These are phyloP conservation scores for Campylomormyrus tamandua DNA, from an alignment of 2,113 vertebrate genomes.

Conservation along the genomic window DNA sequence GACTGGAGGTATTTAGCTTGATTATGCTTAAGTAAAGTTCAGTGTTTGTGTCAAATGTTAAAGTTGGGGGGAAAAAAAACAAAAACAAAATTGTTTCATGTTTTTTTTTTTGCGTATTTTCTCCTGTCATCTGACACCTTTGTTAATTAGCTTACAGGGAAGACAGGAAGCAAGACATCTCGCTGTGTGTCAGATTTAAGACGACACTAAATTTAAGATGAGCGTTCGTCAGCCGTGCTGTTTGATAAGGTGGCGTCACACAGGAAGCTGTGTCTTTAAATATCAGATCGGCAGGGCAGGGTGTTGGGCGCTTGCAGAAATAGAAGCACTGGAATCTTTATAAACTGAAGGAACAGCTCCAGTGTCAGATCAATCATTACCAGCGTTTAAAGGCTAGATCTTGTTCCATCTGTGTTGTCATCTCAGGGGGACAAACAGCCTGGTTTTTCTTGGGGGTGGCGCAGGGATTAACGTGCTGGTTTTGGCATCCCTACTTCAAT, in stretches of 20 bases:
- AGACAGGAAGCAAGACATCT: background rate
- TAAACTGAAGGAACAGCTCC: background rate
- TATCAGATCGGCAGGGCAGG: background rate
- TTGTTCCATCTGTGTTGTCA: background rate
- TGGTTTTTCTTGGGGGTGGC: background rate
- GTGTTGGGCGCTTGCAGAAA: background rate
- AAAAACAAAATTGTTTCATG: background rate
- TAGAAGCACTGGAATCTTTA: constrained; percentile 23
- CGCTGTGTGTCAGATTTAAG: background rate
- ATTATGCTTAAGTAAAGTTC: background rate
- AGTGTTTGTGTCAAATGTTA: background rate
- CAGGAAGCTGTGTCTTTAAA: constrained; percentile 16
- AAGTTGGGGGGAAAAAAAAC: background rate
- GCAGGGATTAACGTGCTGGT: too few relatives aligned
- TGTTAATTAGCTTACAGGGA: background rate
- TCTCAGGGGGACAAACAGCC: background rate
- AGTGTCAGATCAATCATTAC: constrained; percentile 16
- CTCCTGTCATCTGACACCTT: background rate
- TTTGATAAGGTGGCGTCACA: background rate
- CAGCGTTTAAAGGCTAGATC: constrained; percentile 20
- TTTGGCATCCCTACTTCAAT: too few relatives aligned
- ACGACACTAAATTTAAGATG: background rate
- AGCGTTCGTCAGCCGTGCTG: background rate
- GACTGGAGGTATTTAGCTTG: background rate
- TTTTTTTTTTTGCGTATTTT: background rate